Conservation (phyloP, 2,888 invertebrate species). For the Chironomus tentans region DNA sequence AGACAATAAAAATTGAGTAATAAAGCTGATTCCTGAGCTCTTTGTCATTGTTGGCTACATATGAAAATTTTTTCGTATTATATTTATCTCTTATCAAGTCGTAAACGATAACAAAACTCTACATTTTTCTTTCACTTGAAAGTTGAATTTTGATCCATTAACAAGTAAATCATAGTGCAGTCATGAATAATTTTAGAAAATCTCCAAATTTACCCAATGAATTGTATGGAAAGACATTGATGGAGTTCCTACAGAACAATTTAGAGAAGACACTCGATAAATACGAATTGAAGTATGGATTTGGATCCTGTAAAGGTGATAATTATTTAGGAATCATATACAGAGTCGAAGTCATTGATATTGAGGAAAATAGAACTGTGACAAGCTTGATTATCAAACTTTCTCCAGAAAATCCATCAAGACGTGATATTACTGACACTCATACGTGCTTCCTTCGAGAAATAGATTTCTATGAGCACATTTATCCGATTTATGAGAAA, state of each 20-base stretch:
- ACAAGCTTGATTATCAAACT: slow-evolving; percentile 33
- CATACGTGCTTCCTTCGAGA: slow-evolving; percentile 36
- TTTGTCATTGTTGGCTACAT: no score
- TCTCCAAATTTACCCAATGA: slow-evolving; percentile 31
- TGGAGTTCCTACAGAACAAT: slow-evolving; percentile 31
- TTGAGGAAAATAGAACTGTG: background rate
- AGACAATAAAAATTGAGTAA: no score
- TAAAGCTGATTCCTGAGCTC: no score
- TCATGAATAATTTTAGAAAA: no score
- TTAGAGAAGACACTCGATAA: background rate
- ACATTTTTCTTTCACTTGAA: no score
- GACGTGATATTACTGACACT: slow-evolving; percentile 36
- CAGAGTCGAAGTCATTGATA: slow-evolving; percentile 31
- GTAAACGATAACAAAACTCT: no score
- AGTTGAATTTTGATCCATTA: no score
- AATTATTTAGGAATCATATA: slow-evolving; percentile 38
- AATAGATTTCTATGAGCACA: slow-evolving; percentile 34
- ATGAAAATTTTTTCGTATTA: no score
- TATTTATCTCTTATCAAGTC: no score
- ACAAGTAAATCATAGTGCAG: no score
- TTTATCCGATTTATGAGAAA: slow-evolving; percentile 33
- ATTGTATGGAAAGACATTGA: slow-evolving; percentile 31
- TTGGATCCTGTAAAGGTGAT: slow-evolving; percentile 36
- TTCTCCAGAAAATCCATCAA: slow-evolving; percentile 34
- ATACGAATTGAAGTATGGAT: no score